Evolutionary conservation across 2,797 vertebrate species (phyloP), one percentile per base, ranked within the genome.

Genomic region (Kryptolebias ocellatus): DNA sequence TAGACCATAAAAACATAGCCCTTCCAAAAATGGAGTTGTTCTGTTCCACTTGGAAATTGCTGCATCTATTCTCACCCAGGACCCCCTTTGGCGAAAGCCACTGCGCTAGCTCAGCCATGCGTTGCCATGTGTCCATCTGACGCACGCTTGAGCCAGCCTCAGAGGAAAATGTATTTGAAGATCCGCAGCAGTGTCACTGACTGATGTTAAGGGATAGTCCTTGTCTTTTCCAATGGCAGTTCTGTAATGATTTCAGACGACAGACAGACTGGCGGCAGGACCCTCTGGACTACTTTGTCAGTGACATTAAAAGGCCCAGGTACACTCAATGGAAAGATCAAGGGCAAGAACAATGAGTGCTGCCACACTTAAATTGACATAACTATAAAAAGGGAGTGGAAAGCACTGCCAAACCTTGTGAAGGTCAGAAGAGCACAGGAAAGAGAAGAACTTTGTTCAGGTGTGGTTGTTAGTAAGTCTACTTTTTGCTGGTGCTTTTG

Each of bases 261-360:
- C 85, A 85, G 91, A 78, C 89, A 79, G 83, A 80, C 81, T 81
- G 83, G 84, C 74, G 46, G 76, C 83, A 64, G 78, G 76, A 85
- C 88, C 87, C 88, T 78, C 78, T 67, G 79, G 89, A 84, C 85
- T 86, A 78, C 88, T 91, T 89, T 90, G 88, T 90, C 81, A 83
- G 85, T 86, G 83, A 88, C 88, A 87, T 92, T 92, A 91, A 92
- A 90, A 89, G 80, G 83, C 77, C 79, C 71, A 60, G 76, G 84
- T 88, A 65, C 76, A 84, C 85, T 88, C 83, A 70, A 28, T 81
- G 76, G 76, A 82, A 89, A 82, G 87, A 91, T 87, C 89, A 91
- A 90, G 90, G 87, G 79, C 90, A 77, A 71, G 85, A 83, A 85
- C 88, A 88, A 88, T 85, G 84, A 86, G 72, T 67, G 70, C 83